phyloP scores from a whole-genome alignment of 2,113 vertebrate genomes.

The Cercocebus atys region DNA sequence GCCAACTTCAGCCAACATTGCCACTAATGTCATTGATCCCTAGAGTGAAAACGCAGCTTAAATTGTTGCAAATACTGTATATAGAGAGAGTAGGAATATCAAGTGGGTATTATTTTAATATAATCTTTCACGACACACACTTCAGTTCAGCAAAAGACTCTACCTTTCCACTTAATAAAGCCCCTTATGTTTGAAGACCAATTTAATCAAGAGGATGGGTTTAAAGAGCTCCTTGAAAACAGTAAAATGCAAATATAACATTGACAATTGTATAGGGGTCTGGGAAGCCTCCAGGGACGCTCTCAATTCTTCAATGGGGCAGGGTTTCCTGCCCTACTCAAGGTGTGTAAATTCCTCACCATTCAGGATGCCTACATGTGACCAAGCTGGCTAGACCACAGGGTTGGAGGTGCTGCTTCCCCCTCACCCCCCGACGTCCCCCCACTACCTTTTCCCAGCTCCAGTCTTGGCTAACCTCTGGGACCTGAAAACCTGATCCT shows the following conservation, averaged over 20 bases:
- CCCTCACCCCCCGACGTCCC: no score
- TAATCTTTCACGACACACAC: not conserved
- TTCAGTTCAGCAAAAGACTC: not conserved
- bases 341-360: not conserved
- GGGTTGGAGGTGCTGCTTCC: no score
- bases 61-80: not conserved
- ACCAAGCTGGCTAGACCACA: fast-evolving
- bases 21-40: not conserved
- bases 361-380: not conserved
- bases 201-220: not conserved
- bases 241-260: not conserved
- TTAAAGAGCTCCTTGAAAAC: not conserved
- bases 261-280: no score
- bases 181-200: not conserved
- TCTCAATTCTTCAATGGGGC: fast-evolving
- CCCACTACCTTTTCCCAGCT: no score
- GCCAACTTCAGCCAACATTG: not conserved
- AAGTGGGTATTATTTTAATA: not conserved
- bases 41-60: not conserved
- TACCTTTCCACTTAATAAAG: slow-evolving; percentile 17
- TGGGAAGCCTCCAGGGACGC: not conserved
- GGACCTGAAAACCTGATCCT: not conserved
- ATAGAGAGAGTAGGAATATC: not conserved
- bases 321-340: not conserved
- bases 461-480: not conserved